A percentile compares a stretch with the other conserved stretches of the same genome.
phyloP scores from a whole-genome alignment of 2,797 vertebrate genomes.

The Octomys mimax region DNA sequence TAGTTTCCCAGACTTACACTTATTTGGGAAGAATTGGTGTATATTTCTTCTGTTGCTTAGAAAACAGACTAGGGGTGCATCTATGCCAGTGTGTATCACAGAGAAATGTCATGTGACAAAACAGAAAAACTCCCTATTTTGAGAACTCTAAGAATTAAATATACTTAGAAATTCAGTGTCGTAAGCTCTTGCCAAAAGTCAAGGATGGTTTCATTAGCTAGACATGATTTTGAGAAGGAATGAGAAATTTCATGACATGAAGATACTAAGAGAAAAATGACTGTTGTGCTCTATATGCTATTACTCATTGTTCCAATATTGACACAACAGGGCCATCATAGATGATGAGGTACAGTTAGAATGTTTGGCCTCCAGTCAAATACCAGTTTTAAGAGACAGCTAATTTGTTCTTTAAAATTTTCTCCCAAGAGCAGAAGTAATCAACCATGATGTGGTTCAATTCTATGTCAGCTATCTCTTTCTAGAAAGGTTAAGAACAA shows the following conservation, averaged over 20 bases:
- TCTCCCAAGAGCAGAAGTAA: background rate
- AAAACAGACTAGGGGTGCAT: background rate
- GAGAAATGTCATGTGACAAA: background rate
- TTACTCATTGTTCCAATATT: background rate
- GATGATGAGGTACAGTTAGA: background rate
- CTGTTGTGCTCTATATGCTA: background rate
- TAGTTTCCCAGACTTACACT: background rate
- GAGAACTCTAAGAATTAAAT: background rate
- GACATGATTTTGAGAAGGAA: background rate
- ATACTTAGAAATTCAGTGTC: background rate
- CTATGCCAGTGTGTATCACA: rapidly evolving
- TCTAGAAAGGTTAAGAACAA: background rate
- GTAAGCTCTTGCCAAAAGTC: background rate
- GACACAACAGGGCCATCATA: background rate
- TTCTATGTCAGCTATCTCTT: background rate
- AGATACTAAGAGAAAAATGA: background rate
- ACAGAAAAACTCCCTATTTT: background rate
- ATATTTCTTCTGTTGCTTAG: background rate
- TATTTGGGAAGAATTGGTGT: background rate
- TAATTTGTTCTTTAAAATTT: background rate
- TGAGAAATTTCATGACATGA: background rate
- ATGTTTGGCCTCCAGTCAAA: conserved; percentile 17
- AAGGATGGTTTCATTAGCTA: background rate
- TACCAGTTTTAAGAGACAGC: conserved; percentile 8
- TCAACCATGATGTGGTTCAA: background rate